Percentiles rank a stretch among this genome's conserved stretches.
These are phyloP conservation scores for Echinops telfairi DNA, from an alignment of 2,113 vertebrate genomes.

Conservation along the genomic window DNA sequence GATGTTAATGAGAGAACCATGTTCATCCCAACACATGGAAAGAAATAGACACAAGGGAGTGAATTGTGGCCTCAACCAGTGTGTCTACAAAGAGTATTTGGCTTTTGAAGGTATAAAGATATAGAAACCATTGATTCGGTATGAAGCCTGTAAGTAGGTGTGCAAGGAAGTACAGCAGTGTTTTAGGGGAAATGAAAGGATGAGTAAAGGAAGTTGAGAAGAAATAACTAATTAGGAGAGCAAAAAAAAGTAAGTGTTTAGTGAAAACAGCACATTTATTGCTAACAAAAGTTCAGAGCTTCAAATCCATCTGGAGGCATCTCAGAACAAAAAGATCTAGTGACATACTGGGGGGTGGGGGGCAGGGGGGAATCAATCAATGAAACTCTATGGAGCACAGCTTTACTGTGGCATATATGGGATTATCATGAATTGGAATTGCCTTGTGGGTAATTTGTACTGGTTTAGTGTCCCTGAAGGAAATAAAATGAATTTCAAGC, in stretches of 20 bases:
- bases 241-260: background rate
- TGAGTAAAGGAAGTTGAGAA: background rate
- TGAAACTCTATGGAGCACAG: background rate
- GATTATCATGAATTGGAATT: background rate
- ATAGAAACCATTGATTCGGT: background rate
- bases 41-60: background rate
- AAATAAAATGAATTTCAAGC: background rate
- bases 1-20: conserved; percentile 16
- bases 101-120: conserved; percentile 6
- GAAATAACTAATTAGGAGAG: background rate
- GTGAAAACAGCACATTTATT: background rate
- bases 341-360: background rate
- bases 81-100: background rate
- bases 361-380: background rate
- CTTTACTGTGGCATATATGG: background rate
- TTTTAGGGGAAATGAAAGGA: conserved; percentile 1
- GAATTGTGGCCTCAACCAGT: background rate
- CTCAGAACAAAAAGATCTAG: background rate
- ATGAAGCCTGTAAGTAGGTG: background rate
- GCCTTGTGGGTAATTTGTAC: background rate
- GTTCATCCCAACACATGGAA: background rate
- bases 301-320: background rate
- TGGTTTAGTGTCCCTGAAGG: background rate
- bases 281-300: background rate
- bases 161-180: background rate